Conservation (phyloP, 2,113 vertebrate species). For the Piprites chloris region DNA sequence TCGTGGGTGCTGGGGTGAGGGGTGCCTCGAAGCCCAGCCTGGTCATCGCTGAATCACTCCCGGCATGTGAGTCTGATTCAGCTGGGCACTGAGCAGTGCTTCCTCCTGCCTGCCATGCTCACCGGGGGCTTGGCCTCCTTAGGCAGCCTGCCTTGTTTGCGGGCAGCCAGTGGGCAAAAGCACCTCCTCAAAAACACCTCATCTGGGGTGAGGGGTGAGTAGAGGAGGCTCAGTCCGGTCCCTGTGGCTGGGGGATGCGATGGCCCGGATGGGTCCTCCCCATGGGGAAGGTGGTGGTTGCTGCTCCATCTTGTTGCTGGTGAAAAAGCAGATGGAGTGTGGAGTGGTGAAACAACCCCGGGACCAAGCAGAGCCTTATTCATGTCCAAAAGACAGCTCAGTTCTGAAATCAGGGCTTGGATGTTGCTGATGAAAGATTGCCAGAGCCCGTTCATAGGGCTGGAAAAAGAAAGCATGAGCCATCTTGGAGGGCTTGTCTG, state of each 20-base stretch:
- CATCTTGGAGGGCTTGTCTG: background rate
- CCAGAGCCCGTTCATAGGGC: background rate
- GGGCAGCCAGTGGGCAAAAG: background rate
- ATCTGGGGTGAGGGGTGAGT: rapidly evolving
- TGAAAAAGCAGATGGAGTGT: background rate
- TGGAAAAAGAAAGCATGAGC: background rate
- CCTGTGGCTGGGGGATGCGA: rapidly evolving
- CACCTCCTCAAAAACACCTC: background rate
- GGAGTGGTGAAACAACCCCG: background rate
- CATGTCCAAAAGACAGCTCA: background rate
- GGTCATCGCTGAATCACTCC: conserved; percentile 38
- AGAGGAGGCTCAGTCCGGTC: background rate
- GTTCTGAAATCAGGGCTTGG: background rate
- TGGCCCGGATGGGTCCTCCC: background rate
- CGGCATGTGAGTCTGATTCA: background rate
- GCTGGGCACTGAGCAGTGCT: background rate
- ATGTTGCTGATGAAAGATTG: background rate
- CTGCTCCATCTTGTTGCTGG: background rate
- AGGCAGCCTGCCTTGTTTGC: background rate
- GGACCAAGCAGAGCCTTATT: background rate
- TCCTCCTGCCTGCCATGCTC: background rate
- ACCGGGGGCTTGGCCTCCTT: rapidly evolving
- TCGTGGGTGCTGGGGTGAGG: background rate
- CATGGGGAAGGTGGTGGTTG: background rate
- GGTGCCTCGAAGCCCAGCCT: background rate